Conservation (phyloP, 2,888 invertebrate species). For the Monopis laevigella region DNA sequence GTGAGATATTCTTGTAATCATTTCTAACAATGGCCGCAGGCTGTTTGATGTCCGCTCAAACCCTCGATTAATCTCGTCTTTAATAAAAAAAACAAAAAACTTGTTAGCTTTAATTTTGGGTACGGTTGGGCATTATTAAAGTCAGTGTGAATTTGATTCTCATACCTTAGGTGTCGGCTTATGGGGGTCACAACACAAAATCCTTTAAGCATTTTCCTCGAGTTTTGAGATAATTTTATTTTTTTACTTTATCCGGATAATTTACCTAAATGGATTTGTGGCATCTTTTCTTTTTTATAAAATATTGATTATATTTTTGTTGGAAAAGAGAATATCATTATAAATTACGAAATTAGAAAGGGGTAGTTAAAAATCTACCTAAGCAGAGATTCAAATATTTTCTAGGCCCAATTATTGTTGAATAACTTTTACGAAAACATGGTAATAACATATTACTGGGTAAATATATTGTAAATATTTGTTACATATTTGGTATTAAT, state of each 20-base stretch:
- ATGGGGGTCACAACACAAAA: constrained; percentile 10
- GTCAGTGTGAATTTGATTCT: constrained; percentile 2
- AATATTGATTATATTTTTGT: no score
- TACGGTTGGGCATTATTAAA: constrained; percentile 10
- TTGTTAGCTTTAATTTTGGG: constrained; percentile 12
- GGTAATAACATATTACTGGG: no score
- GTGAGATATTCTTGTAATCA: constrained; percentile 55
- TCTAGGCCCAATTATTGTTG: no score
- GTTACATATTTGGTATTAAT: no score
- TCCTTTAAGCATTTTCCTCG: constrained; percentile 12
- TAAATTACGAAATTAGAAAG: no score
- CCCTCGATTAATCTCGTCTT: constrained; percentile 56
- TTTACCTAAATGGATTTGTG: no score
- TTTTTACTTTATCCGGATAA: neutral
- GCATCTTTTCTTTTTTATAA: no score
- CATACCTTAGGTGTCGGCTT: constrained; percentile 10
- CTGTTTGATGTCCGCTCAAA: constrained; percentile 56
- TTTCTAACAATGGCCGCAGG: constrained; percentile 52
- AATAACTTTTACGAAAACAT: no score
- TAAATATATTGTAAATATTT: no score
- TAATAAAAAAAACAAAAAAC: constrained; percentile 37
- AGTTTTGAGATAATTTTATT: constrained; percentile 2
- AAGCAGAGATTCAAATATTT: no score
- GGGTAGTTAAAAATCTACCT: no score
- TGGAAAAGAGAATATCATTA: no score